These are phyloP conservation scores for Agriopis aurantiaria DNA, from an alignment of 2,888 invertebrate species.

Conservation along the genomic window DNA sequence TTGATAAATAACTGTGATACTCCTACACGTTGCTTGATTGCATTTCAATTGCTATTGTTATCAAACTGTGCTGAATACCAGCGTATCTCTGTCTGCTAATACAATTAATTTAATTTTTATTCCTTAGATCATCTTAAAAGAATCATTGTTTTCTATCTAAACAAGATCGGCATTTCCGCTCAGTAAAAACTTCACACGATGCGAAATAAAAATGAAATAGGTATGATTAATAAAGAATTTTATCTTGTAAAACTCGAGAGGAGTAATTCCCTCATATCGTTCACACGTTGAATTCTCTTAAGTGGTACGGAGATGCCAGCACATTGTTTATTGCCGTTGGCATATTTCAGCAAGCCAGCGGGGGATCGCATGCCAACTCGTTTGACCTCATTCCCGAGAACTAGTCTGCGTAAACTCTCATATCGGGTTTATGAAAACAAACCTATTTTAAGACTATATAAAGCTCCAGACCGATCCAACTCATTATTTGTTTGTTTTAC, in stretches of 20 bases:
- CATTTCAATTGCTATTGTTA: slow-evolving; percentile 62
- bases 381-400: slow-evolving; percentile 81
- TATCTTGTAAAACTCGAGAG: slow-evolving; percentile 24
- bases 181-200: neutral
- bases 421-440: slow-evolving; percentile 82
- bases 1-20: slow-evolving; percentile 60
- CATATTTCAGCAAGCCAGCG: slow-evolving; percentile 67
- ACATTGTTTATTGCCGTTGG: slow-evolving; percentile 70
- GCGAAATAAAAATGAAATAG: slow-evolving; percentile 14
- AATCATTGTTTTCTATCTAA: slow-evolving; percentile 34
- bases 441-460: slow-evolving; percentile 78
- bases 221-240: slow-evolving; percentile 20
- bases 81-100: slow-evolving; percentile 26
- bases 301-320: slow-evolving; percentile 57
- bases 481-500: slow-evolving; percentile 79
- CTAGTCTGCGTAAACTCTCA: slow-evolving; percentile 82
- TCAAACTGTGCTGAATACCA: slow-evolving; percentile 46
- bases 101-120: slow-evolving; percentile 44
- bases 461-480: slow-evolving; percentile 71
- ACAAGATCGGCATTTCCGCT: slow-evolving; percentile 18
- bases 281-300: slow-evolving; percentile 43
- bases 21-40: slow-evolving; percentile 56
- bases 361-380: slow-evolving; percentile 78
- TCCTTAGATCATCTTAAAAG: slow-evolving; percentile 39
- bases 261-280: slow-evolving; percentile 36